phyloP scores from a whole-genome alignment of 1,140 invertebrate species.

The Caenorhabditis briggsae region DNA sequence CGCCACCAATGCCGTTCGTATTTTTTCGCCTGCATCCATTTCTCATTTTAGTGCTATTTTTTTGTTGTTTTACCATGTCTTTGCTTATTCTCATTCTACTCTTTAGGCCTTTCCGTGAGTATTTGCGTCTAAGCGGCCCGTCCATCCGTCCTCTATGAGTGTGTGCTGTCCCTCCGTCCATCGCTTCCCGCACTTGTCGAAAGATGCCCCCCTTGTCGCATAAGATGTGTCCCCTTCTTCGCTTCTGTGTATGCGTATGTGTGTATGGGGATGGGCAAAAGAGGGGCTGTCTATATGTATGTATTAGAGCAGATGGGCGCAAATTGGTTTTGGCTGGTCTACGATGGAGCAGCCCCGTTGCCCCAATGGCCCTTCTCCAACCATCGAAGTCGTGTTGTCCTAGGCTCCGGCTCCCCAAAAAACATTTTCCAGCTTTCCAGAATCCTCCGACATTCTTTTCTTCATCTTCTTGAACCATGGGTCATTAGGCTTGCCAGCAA shows the following conservation, averaged over 20 bases:
- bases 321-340: conserved; percentile 55
- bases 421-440: neutral
- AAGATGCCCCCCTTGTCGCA: conserved; percentile 55
- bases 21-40: neutral
- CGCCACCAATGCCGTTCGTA: conserved; percentile 6
- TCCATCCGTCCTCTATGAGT: conserved; percentile 39
- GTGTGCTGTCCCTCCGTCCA: conserved; percentile 43
- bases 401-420: neutral
- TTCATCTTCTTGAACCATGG: neutral
- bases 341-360: conserved; percentile 48
- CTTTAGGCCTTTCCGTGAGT: conserved; percentile 31
- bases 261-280: conserved; percentile 53
- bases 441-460: neutral
- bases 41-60: neutral
- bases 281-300: conserved; percentile 46
- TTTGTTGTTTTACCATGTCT: neutral
- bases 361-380: conserved; percentile 39
- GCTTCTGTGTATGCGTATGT: conserved; percentile 56
- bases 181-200: conserved; percentile 51
- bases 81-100: conserved; percentile 14
- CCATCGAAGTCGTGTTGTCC: neutral
- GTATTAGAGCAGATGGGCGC: conserved; percentile 55
- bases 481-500: neutral
- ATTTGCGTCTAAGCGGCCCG: conserved; percentile 40
- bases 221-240: conserved; percentile 52